phyloP scores from a whole-genome alignment of 2,113 vertebrate genomes.

The Dolichotis patagonum region DNA sequence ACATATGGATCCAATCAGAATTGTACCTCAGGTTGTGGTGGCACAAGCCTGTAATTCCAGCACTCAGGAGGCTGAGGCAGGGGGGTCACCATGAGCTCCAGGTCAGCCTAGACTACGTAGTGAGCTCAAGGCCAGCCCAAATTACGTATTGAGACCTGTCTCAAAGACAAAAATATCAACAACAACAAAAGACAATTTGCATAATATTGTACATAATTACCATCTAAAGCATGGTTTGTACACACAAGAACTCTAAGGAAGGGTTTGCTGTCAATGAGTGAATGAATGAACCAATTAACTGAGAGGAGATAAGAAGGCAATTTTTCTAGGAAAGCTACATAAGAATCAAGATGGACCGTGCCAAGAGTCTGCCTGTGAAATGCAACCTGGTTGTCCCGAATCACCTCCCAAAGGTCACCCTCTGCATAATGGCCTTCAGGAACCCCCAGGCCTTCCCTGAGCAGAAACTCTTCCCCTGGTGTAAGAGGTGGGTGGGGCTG shows the following conservation, averaged over 20 bases:
- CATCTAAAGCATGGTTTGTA: background rate
- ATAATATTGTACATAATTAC: background rate
- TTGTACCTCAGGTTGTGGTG: background rate
- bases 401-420: background rate
- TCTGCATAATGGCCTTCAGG: background rate
- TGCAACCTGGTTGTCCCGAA: background rate
- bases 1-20: background rate
- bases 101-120: background rate
- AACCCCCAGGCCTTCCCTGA: fast-evolving
- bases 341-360: background rate
- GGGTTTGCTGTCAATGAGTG: background rate
- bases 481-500: background rate
- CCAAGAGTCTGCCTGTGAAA: background rate
- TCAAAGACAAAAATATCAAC: background rate
- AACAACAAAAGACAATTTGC: background rate
- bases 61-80: background rate
- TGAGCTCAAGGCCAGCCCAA: background rate
- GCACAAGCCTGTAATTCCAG: background rate
- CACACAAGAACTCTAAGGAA: background rate
- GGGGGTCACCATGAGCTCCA: background rate
- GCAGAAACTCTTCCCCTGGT: background rate
- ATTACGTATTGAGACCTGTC: background rate
- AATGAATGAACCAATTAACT: background rate
- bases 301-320: background rate
- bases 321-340: background rate